Evolutionary conservation across 2,888 invertebrate genomes (phyloP).

Genomic region (Luperina testacea): DNA sequence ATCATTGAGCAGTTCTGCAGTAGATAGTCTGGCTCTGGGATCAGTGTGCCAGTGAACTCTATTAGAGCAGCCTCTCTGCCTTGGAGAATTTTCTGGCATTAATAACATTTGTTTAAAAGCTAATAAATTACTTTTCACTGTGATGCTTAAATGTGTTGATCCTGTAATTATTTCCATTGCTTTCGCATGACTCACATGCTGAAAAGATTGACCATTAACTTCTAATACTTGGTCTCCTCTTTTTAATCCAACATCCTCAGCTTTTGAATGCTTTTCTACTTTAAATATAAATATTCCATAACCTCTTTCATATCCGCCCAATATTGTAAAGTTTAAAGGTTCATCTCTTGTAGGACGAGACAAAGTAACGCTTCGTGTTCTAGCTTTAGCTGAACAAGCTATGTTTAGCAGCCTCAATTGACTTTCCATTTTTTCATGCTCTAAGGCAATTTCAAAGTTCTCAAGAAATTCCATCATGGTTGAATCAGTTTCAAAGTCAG

Average conservation of each 20-base stretch:
- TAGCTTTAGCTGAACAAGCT: conserved; percentile 99
- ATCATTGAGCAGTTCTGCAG: conserved; percentile 92
- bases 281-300: conserved; percentile 98
- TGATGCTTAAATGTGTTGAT: conserved; percentile 98
- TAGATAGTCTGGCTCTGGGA: conserved; percentile 94
- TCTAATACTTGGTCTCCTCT: conserved; percentile 99
- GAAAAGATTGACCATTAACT: conserved; percentile 99
- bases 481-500: conserved; percentile 98
- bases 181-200: conserved; percentile 96
- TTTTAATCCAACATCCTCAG: conserved; percentile 98
- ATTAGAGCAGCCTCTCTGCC: conserved; percentile 92
- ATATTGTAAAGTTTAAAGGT: conserved; percentile 96
- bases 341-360: conserved; percentile 98
- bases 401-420: conserved; percentile 96
- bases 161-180: conserved; percentile 98
- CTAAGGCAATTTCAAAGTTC: conserved; percentile 96
- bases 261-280: conserved; percentile 97
- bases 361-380: conserved; percentile 96
- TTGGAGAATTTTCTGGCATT: conserved; percentile 95
- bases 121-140: conserved; percentile 98
- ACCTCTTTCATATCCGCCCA: conserved; percentile 97
- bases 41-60: conserved; percentile 92
- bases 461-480: conserved; percentile 99
- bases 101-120: conserved; percentile 93
- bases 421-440: conserved; percentile 96